phyloP scores from a whole-genome alignment of 2,797 vertebrate genomes.

The Poecilia velifera region DNA sequence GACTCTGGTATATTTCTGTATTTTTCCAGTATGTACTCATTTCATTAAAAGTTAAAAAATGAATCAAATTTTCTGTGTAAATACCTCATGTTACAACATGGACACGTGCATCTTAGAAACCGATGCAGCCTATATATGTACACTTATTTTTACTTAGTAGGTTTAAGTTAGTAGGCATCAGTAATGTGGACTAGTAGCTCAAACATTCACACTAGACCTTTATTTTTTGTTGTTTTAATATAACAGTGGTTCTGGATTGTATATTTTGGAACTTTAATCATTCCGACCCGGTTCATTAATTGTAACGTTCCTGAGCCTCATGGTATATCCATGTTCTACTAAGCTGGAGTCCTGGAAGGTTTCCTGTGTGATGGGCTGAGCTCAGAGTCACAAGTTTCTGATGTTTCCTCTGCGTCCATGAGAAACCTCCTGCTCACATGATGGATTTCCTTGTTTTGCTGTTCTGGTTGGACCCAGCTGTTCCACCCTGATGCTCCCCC shows the following conservation, averaged over 20 bases:
- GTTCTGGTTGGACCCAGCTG: conserved; percentile 6
- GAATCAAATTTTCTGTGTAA: too few relatives aligned
- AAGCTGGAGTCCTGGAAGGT: neutral
- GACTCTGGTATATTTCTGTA: too few relatives aligned
- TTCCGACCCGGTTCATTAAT: neutral
- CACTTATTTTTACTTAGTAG: too few relatives aligned
- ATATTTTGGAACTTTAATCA: neutral
- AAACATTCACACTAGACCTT: neutral
- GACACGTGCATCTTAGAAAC: too few relatives aligned
- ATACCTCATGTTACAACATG: too few relatives aligned
- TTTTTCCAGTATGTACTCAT: too few relatives aligned
- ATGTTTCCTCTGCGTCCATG: neutral
- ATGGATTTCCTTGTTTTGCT: neutral
- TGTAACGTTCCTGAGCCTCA: neutral
- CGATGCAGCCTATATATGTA: too few relatives aligned
- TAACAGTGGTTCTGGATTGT: neutral
- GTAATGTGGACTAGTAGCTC: neutral
- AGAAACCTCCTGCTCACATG: conserved; percentile 6
- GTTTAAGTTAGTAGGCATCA: neutral
- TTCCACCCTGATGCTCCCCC: neutral
- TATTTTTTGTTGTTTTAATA: neutral
- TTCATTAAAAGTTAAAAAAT: too few relatives aligned
- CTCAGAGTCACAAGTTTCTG: neutral
- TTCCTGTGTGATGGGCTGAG: neutral
- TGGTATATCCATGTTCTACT: neutral